A percentile compares a stretch with the other conserved stretches of the same genome.
These are phyloP conservation scores for Muscicapa adusta DNA, from an alignment of 2,113 vertebrate species.

Conservation along the genomic window DNA sequence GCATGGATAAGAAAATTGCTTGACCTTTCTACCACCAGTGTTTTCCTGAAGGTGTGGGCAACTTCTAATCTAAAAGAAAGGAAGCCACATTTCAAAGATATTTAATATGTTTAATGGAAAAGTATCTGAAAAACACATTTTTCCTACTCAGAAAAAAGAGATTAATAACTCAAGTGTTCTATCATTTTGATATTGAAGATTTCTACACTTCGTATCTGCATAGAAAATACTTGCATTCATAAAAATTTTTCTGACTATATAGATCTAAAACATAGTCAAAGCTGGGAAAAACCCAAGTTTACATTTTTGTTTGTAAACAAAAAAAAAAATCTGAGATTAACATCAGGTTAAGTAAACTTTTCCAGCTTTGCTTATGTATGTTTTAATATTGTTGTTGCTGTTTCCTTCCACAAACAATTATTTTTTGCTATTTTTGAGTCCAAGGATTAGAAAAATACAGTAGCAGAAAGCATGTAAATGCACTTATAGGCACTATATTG, in stretches of 20 bases:
- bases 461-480: not conserved
- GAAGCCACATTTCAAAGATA: not conserved
- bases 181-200: not conserved
- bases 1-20: not conserved
- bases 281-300: not conserved
- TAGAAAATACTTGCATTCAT: not conserved
- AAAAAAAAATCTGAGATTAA: not conserved
- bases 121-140: not conserved
- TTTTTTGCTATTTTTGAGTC: not conserved
- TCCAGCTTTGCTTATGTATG: not conserved
- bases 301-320: not conserved
- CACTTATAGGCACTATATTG: not conserved
- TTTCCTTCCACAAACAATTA: not conserved
- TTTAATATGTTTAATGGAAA: not conserved
- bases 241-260: not conserved
- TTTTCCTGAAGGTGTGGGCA: not conserved
- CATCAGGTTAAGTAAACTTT: not conserved
- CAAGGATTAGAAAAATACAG: not conserved
- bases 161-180: not conserved
- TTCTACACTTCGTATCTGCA: not conserved
- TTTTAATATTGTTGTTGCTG: not conserved
- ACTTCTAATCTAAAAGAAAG: not conserved
- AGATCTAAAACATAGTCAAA: not conserved
- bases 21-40: not conserved
- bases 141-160: not conserved